Conservation (phyloP, 2,113 vertebrate species). For the Syngnathoides biaculeatus region DNA sequence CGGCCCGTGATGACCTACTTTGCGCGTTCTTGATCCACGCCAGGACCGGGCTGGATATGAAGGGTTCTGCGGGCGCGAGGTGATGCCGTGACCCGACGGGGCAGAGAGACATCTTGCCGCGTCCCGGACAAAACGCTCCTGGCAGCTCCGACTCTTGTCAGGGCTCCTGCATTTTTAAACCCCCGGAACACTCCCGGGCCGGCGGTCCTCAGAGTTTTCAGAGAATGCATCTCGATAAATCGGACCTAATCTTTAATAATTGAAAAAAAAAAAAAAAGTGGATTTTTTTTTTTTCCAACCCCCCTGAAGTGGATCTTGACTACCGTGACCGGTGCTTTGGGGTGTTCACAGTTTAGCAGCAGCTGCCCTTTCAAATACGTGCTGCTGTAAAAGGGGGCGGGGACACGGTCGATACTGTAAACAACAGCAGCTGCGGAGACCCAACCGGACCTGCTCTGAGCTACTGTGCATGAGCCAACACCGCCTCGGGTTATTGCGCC, state of each 20-base stretch:
- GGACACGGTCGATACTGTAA: conserved; percentile 38
- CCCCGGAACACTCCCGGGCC: conserved; percentile 53
- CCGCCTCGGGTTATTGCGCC: background rate
- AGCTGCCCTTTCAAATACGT: conserved; percentile 38
- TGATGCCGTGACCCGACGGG: conserved; percentile 57
- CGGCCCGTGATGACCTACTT: conserved; percentile 55
- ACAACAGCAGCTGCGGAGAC: conserved; percentile 16
- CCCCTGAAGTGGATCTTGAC: conserved; percentile 11
- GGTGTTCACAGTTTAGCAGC: conserved; percentile 39
- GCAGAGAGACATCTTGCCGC: conserved; percentile 36
- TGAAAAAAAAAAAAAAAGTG: background rate
- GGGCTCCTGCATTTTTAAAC: conserved; percentile 57
- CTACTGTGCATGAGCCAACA: background rate
- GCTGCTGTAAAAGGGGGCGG: conserved; percentile 44
- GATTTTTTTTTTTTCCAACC: background rate
- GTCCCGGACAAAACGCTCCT: conserved; percentile 39
- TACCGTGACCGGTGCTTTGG: conserved; percentile 17
- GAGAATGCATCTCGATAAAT: conserved; percentile 63
- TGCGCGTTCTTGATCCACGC: conserved; percentile 43
- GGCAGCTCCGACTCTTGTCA: conserved; percentile 45
- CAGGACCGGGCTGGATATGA: conserved; percentile 42
- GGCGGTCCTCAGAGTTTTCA: conserved; percentile 63
- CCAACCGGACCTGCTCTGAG: background rate
- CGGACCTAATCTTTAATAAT: conserved; percentile 22
- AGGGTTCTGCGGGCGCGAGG: conserved; percentile 42